Evolutionary conservation across 2,113 vertebrate species (phyloP), one percentile per base, ranked within the genome.

Genomic region (Gymnocephalus cernua): DNA sequence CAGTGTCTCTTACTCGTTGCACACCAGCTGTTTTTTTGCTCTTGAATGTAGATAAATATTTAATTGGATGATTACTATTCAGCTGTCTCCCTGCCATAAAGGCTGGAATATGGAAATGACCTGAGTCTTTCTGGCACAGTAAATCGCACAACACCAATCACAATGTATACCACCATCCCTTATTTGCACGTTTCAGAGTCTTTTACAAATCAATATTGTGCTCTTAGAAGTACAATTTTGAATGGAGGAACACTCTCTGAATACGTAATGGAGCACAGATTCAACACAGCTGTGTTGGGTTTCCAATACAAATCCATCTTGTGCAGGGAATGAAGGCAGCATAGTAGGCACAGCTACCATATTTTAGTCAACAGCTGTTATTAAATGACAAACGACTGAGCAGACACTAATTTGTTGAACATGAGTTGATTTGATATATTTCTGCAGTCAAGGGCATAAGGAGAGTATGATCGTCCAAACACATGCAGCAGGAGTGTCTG

Each of bases 41-140:
- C 68, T 70, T 82, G 50, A 41, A n/a, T 50, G 41, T 54, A 35
- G 74, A 90, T 93, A 82, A 83, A 94, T 91, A 91, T 91, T 90
- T 88, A 63, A 90, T 79, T 11, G 54, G 64, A 68, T 80, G 38
- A 88, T 91, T 93, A 91, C 74, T 81, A 86, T 92, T 89, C 81
- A 86, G 82, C 88, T 88, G 84, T 88, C 83, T 75, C 29, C 56
- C 27, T 74, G 62, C 74, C 80, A 73, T 88, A 72, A 74, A 84
- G 66, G 41, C 45, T 35, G 8, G 45, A 76, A 79, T 83, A 86
- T 88, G 84, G 74, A 91, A 91, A 89, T 77, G 51, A 66, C 75
- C 56, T 21, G 27, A 73, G 53, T 77, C 35, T 62, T 74, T 67
- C 23, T 81, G 76, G 79, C 64, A 67, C 38, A 47, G 73, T 65